phyloP scores from a whole-genome alignment of 2,888 invertebrate species.

The Pyrocoelia pectoralis region DNA sequence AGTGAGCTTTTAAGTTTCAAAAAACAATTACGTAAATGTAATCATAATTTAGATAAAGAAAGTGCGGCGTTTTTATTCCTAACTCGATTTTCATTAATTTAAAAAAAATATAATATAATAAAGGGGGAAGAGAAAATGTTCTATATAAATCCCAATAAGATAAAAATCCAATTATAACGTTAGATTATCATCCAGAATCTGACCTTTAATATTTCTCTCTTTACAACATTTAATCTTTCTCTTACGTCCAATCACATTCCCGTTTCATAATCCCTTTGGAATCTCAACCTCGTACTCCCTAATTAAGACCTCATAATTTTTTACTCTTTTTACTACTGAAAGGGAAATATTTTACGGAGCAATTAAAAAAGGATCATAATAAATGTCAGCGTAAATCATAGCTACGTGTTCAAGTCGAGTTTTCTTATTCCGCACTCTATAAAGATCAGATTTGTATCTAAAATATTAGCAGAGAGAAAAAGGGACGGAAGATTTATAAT shows the following conservation, averaged over 20 bases:
- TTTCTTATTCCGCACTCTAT: slow-evolving; percentile 35
- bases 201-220: slow-evolving; percentile 44
- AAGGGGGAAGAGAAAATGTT: not conserved
- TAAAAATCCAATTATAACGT: slow-evolving; percentile 47
- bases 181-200: slow-evolving; percentile 43
- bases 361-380: slow-evolving; percentile 51
- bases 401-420: slow-evolving; percentile 41
- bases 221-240: slow-evolving; percentile 43
- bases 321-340: slow-evolving; percentile 43
- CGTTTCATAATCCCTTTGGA: slow-evolving; percentile 46
- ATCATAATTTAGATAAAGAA: not conserved
- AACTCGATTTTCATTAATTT: slow-evolving; percentile 6
- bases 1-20: too few relatives aligned
- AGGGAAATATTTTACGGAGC: slow-evolving; percentile 48
- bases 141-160: slow-evolving; percentile 30
- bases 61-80: not conserved
- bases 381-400: slow-evolving; percentile 51
- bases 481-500: slow-evolving; percentile 32
- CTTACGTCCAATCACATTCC: slow-evolving; percentile 43
- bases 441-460: slow-evolving; percentile 40
- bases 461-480: slow-evolving; percentile 34
- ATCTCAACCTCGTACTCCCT: slow-evolving; percentile 48
- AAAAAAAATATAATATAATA: not conserved
- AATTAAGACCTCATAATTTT: slow-evolving; percentile 56
- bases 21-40: too few relatives aligned